A percentile compares a stretch with the other conserved stretches of the same genome.
Conservation (phyloP, 2,888 invertebrate genomes). For the Aleiodes alternator region DNA sequence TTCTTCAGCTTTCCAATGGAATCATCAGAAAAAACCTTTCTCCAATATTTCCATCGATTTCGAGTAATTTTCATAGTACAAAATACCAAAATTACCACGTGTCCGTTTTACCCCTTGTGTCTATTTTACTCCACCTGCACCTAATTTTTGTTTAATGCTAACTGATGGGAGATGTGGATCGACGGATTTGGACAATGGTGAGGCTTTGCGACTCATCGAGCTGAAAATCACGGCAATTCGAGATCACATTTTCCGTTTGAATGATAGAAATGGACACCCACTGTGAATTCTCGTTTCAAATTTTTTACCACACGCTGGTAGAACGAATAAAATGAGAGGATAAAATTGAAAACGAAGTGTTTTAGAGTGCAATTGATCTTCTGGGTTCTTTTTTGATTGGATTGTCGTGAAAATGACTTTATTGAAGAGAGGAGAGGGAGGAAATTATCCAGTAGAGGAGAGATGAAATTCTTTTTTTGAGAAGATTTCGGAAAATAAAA, state of each 20-base stretch:
- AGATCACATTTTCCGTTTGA: slow-evolving; percentile 65
- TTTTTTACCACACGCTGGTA: slow-evolving; percentile 56
- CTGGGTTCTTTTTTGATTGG: too few species aligned
- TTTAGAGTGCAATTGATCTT: too few species aligned
- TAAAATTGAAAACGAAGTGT: background rate
- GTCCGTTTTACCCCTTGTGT: too few species aligned
- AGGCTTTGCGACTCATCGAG: slow-evolving; percentile 57
- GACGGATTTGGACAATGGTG: slow-evolving; percentile 60
- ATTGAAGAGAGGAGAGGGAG: too few species aligned
- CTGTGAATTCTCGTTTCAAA: slow-evolving; percentile 58
- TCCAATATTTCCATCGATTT: too few species aligned
- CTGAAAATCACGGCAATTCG: slow-evolving; percentile 59
- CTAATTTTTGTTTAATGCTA: background rate
- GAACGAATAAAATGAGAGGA: background rate
- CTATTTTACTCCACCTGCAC: background rate
- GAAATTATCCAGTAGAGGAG: too few species aligned
- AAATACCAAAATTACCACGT: too few species aligned
- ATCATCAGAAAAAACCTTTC: too few species aligned
- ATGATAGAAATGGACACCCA: slow-evolving; percentile 63
- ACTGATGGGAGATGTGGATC: slow-evolving; percentile 18
- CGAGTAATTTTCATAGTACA: background rate
- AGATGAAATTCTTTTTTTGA: too few species aligned
- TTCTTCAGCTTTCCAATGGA: too few species aligned
- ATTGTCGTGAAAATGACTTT: too few species aligned
- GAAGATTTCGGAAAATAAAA: too few species aligned